These are phyloP conservation scores for Pseudopleuronectes americanus DNA, from an alignment of 2,797 vertebrate species.

Conservation along the genomic window DNA sequence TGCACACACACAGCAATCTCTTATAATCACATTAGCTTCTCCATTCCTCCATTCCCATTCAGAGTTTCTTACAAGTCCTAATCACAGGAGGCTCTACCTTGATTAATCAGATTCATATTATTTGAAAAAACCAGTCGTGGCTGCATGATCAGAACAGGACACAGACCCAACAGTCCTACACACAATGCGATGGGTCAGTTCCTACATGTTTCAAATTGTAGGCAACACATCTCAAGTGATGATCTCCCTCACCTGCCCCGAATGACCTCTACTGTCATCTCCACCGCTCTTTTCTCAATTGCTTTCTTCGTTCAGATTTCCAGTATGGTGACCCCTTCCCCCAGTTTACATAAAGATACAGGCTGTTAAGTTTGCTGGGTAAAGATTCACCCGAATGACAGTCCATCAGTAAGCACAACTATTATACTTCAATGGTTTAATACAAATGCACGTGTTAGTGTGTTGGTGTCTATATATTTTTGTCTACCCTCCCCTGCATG, in stretches of 20 bases:
- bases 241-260: constrained; percentile 47
- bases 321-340: neutral
- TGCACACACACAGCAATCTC: constrained; percentile 22
- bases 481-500: constrained; percentile 21
- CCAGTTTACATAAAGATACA: neutral
- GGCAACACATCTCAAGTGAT: constrained; percentile 44
- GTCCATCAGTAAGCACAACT: neutral
- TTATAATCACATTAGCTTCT: constrained; percentile 67
- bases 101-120: constrained; percentile 58
- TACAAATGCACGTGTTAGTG: constrained; percentile 18
- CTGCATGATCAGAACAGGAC: constrained; percentile 51
- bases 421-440: constrained; percentile 26
- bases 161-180: constrained; percentile 29
- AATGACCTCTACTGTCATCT: constrained; percentile 27
- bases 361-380: constrained; percentile 47
- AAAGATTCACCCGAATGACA: neutral
- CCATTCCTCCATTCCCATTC: constrained; percentile 63
- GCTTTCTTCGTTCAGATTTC: constrained; percentile 1
- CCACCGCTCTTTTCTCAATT: constrained; percentile 37
- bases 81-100: constrained; percentile 52
- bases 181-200: constrained; percentile 19
- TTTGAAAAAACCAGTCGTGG: constrained; percentile 49
- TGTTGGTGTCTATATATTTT: constrained; percentile 42
- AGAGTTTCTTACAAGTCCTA: constrained; percentile 39
- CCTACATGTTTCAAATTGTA: constrained; percentile 57